Percentiles rank a stretch among this genome's conserved stretches.
Evolutionary conservation across 2,113 vertebrate genomes (phyloP).

Genomic region (Sylvilagus bachmani): DNA sequence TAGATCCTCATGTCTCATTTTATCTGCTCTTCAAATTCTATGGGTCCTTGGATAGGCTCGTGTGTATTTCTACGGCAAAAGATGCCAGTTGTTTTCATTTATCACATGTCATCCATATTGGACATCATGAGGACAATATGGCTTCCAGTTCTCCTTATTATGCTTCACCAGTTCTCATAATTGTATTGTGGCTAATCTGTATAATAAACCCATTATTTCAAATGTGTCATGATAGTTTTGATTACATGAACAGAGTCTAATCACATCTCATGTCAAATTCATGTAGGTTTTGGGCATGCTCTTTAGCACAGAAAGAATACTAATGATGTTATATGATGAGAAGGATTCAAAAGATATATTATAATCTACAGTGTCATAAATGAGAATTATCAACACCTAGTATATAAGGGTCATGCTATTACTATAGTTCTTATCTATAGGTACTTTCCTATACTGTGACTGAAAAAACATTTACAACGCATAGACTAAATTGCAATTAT

Average conservation of each 20-base stretch:
- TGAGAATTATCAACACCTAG: background rate
- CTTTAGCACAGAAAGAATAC: background rate
- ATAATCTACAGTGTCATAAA: background rate
- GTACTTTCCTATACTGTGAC: background rate
- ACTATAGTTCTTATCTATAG: background rate
- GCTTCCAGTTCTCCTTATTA: background rate
- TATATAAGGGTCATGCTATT: background rate
- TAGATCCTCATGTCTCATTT: background rate
- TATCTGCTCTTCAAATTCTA: background rate
- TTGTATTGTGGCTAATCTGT: background rate
- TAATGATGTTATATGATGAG: background rate
- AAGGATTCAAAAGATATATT: background rate
- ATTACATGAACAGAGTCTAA: background rate
- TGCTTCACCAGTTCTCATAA: background rate
- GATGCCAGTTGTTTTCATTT: background rate
- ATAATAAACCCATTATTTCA: background rate
- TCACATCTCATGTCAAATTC: background rate
- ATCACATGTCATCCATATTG: background rate
- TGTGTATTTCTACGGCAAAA: background rate
- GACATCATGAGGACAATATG: background rate
- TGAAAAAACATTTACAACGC: background rate
- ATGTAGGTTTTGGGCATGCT: background rate
- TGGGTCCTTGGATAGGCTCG: background rate
- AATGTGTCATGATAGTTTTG: background rate
- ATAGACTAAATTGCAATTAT: background rate